These are phyloP conservation scores for Rhagoletis pomonella DNA, from an alignment of 1,140 invertebrate genomes.

Conservation along the genomic window DNA sequence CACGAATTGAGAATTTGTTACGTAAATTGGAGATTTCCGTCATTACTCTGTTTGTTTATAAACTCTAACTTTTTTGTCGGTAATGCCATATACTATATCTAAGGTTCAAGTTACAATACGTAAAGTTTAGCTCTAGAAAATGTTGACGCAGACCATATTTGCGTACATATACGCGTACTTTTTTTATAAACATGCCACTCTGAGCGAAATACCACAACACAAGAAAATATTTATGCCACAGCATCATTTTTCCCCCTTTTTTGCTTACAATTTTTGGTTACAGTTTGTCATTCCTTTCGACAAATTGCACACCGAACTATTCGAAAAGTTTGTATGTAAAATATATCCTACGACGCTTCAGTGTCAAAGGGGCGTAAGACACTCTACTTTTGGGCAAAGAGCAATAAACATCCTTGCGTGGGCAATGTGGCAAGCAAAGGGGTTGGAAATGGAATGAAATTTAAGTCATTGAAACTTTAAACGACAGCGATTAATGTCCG, in stretches of 20 bases:
- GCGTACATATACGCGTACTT: neutral
- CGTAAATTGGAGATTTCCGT: too few relatives aligned
- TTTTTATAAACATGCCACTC: neutral
- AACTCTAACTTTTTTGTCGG: too few relatives aligned
- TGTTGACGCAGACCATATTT: neutral
- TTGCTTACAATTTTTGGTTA: neutral
- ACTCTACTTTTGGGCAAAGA: neutral
- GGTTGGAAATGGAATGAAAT: constrained; percentile 8
- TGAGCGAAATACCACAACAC: too few relatives aligned
- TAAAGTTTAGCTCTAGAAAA: too few relatives aligned
- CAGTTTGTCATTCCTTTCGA: neutral
- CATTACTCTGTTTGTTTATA: too few relatives aligned
- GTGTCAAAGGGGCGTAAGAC: neutral
- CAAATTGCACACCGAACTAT: neutral
- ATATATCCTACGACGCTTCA: neutral
- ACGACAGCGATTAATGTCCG: constrained; percentile 50
- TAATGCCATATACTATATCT: too few relatives aligned
- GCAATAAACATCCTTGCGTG: neutral
- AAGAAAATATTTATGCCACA: too few relatives aligned
- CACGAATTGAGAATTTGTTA: too few relatives aligned
- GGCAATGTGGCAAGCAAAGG: neutral
- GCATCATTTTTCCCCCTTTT: neutral
- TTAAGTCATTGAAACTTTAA: constrained; percentile 48
- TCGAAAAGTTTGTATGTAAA: neutral
- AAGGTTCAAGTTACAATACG: too few relatives aligned